Percentiles rank a stretch among this genome's conserved stretches.
These are phyloP conservation scores for Propithecus perrieri DNA, from an alignment of 2,797 vertebrate genomes.

Conservation along the genomic window DNA sequence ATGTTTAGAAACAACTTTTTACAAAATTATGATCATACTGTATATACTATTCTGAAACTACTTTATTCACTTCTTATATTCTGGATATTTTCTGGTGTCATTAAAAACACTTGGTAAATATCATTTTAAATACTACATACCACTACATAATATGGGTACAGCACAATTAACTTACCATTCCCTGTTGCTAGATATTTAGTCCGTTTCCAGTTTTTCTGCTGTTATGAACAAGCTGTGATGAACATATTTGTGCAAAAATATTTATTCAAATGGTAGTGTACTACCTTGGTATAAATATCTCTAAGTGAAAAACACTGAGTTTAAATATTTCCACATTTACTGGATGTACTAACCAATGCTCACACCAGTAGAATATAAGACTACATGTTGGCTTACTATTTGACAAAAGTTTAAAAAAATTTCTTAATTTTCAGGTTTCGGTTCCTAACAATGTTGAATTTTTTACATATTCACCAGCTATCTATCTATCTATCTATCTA, in stretches of 20 bases:
- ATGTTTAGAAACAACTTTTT: background rate
- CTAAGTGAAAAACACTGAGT: background rate
- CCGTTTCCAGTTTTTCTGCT: slow-evolving; percentile 26
- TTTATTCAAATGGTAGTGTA: slow-evolving; percentile 12
- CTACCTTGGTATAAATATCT: slow-evolving; percentile 6
- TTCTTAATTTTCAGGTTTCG: background rate
- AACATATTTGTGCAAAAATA: slow-evolving; percentile 52
- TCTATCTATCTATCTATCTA: background rate
- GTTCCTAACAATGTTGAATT: background rate
- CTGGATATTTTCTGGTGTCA: background rate
- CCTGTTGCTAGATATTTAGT: background rate
- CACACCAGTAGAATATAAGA: background rate
- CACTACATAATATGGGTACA: background rate
- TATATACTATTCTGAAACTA: background rate
- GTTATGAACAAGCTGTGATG: slow-evolving; percentile 26
- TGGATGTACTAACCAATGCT: background rate
- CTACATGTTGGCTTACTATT: background rate
- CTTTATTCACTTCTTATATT: background rate
- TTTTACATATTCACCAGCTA: background rate
- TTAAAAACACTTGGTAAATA: background rate
- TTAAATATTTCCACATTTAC: slow-evolving; percentile 1
- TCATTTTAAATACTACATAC: background rate
- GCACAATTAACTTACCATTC: background rate
- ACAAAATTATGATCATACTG: background rate
- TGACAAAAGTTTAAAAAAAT: background rate